Conservation (phyloP, 2,797 vertebrate genomes). For the Selene dorsalis region DNA sequence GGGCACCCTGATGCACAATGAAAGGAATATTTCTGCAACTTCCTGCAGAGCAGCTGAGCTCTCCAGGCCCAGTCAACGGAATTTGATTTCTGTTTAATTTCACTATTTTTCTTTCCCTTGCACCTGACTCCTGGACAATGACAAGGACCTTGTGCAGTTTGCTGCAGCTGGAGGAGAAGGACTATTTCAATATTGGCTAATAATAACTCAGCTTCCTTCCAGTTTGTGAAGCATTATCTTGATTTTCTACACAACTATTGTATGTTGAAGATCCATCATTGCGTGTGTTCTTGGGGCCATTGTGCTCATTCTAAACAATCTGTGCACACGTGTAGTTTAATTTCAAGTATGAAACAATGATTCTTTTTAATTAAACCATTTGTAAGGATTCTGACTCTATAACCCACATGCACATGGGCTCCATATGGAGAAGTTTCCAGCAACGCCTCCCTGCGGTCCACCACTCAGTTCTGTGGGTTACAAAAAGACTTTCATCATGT, state of each 20-base stretch:
- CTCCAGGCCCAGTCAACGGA: slow-evolving; percentile 43
- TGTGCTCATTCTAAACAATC: slow-evolving; percentile 28
- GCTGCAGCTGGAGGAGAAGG: slow-evolving; percentile 62
- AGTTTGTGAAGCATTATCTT: slow-evolving; percentile 27
- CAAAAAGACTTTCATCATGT: slow-evolving; percentile 68
- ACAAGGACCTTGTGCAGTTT: slow-evolving; percentile 36
- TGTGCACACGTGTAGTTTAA: slow-evolving; percentile 22
- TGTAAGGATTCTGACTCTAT: slow-evolving; percentile 1
- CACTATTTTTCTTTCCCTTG: slow-evolving; percentile 49
- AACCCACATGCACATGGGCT: slow-evolving; percentile 62
- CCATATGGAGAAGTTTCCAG: slow-evolving; percentile 66
- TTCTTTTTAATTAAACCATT: slow-evolving; percentile 40
- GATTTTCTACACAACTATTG: slow-evolving; percentile 13
- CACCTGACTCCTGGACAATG: slow-evolving; percentile 74
- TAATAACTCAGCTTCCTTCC: slow-evolving; percentile 52
- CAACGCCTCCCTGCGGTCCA: slow-evolving; percentile 65
- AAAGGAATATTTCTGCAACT: slow-evolving; percentile 67
- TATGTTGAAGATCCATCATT: slow-evolving; percentile 24
- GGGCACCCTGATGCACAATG: slow-evolving; percentile 47
- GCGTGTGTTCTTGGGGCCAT: not conserved
- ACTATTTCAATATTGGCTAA: slow-evolving; percentile 21
- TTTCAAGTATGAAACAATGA: slow-evolving; percentile 15
- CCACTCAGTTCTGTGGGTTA: slow-evolving; percentile 41
- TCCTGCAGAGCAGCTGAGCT: slow-evolving; percentile 72
- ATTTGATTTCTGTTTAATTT: slow-evolving; percentile 78